Base-by-base conservation (phyloP, 1,140 invertebrate species). In the Sarcophaga bullata region DNA sequence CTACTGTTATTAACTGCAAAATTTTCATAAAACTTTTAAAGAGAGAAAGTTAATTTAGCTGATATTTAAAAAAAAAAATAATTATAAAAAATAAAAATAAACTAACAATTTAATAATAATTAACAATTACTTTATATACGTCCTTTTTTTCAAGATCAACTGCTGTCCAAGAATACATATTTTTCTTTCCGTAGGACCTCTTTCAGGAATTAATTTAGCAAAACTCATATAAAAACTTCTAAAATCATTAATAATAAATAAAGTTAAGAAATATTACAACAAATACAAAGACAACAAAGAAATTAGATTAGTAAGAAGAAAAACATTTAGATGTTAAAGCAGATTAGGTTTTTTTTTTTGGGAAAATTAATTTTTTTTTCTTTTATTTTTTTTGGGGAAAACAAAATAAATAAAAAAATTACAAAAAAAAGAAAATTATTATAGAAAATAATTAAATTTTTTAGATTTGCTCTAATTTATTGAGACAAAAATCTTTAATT, bases 251-350 rank as follows among this genome's bases (percentile, higher is more conserved):
- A 78, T 50, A 15, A 78, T 78, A 52, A 78, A 52, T 17, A 47
- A 76, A 76, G n/a, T 50, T 19, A 3, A 19, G 25, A 72, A 72
- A 72, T 25, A 6, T 19, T 25, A 9, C 17, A 72, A 72, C n/a
- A n/a, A n/a, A n/a, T n/a, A n/a, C n/a, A 17, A 1, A 78, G n/a
- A n/a, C n/a, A 50, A 48, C 17, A 78, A 50, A 50, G 37, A 72
- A 19, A 19, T 25, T 78, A 78, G 75, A n/a, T 78, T 78, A 78
- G 75, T 78, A 78, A 78, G 46, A 50, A 25, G 62, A 37, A 37
- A 68, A 58, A 50, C 75, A n/a, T 50, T 78, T 78, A 78, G 75
- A 37, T 78, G 75, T 78, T 78, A 78, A 78, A 68, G 62, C 62
- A 68, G 62, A 25, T 68, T 68, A n/a, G n/a, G 19, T 17, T 68